Percentiles rank a stretch among this genome's conserved stretches.
These are phyloP conservation scores for Ginglymostoma cirratum DNA, from an alignment of 2,113 vertebrate genomes.

Conservation along the genomic window DNA sequence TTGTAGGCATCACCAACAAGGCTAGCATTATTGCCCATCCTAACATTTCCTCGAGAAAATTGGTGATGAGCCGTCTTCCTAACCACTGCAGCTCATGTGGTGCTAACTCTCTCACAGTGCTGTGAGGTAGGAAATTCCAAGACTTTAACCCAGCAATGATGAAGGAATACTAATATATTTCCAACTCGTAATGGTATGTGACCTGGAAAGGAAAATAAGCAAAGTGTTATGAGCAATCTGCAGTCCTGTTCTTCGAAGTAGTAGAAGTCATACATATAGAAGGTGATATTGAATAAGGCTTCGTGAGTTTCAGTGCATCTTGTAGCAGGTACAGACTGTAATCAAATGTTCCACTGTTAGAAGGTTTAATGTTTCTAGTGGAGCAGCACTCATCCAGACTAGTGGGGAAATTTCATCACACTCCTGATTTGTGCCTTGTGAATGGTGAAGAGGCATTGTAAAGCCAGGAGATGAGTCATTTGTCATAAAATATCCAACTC, in stretches of 20 bases:
- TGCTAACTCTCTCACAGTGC: background rate
- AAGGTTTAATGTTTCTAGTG: too few species aligned
- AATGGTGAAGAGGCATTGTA: background rate
- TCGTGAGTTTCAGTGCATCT: background rate
- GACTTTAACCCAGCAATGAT: background rate
- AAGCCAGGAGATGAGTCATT: background rate
- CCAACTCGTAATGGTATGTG: background rate
- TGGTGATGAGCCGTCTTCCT: background rate
- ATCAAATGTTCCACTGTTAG: background rate
- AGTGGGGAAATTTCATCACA: background rate
- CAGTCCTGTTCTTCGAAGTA: background rate
- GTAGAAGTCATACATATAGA: background rate
- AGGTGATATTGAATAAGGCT: background rate
- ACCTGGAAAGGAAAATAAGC: background rate
- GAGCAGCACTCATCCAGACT: background rate
- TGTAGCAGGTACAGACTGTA: background rate
- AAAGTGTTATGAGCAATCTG: background rate
- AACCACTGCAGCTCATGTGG: background rate
- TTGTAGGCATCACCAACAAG: too few species aligned
- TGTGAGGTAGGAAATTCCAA: too few species aligned
- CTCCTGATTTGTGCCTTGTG: background rate
- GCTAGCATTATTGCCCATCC: too few species aligned
- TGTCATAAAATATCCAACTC: background rate
- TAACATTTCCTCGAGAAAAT: background rate
- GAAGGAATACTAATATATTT: background rate